Conservation (phyloP, 1,140 invertebrate genomes). For the Neodiprion fabricii region DNA sequence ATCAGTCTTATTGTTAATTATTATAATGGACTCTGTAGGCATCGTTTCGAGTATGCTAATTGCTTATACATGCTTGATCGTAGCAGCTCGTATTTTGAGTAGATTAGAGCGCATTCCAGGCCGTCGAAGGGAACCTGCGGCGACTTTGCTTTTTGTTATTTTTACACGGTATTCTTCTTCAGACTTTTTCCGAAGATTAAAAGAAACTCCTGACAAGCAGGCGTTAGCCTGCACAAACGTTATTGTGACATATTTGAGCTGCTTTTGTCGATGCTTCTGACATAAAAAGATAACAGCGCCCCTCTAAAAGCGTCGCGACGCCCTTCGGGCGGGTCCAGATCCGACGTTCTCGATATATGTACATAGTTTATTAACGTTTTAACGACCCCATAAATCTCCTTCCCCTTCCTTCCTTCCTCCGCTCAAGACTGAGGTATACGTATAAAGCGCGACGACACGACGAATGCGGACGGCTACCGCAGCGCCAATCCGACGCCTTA, state of each 20-base stretch:
- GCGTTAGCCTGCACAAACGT: background rate
- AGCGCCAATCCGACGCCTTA: background rate
- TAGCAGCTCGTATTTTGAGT: background rate
- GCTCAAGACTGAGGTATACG: background rate
- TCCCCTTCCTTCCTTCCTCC: too few relatives aligned
- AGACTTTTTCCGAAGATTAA: background rate
- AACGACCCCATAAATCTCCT: background rate
- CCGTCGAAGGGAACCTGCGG: background rate
- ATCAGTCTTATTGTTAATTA: background rate
- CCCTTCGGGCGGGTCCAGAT: background rate
- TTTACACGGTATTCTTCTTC: background rate
- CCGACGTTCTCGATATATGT: background rate
- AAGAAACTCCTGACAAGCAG: background rate
- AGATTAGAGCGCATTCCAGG: background rate
- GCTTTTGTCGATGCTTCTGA: background rate
- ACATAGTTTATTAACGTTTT: background rate
- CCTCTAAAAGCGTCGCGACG: slow-evolving; percentile 2
- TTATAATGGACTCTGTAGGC: slow-evolving; percentile 1
- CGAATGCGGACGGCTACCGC: background rate
- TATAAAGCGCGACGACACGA: background rate
- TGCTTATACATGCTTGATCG: background rate
- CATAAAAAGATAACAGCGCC: background rate
- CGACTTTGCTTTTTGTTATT: background rate
- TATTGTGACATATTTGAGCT: slow-evolving; percentile 1
- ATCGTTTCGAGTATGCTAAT: background rate